phyloP scores from a whole-genome alignment of 2,113 vertebrate genomes.

The Todiramphus saurophagus region DNA sequence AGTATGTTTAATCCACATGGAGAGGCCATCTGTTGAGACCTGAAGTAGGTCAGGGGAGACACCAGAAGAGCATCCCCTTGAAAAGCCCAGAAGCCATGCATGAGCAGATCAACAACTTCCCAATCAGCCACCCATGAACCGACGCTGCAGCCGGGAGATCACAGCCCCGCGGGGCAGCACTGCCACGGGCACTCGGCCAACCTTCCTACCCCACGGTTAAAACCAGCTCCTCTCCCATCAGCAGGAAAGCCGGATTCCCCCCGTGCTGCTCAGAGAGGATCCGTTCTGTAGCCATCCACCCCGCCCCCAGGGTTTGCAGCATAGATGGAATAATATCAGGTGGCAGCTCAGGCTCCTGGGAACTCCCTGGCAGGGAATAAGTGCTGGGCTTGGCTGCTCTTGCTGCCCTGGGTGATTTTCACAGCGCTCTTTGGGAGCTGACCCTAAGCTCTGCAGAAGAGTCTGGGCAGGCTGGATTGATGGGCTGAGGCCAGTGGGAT shows the following conservation, averaged over 20 bases:
- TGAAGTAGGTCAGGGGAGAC: conserved; percentile 61
- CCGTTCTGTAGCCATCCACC: neutral
- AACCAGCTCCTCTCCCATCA: conserved; percentile 16
- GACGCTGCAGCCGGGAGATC: neutral
- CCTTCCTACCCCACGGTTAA: neutral
- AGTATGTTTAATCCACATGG: conserved; percentile 36
- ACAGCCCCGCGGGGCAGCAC: neutral
- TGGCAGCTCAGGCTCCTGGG: neutral
- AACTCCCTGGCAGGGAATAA: neutral
- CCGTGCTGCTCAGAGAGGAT: neutral
- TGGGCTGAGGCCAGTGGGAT: neutral
- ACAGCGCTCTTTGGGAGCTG: neutral
- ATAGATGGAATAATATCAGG: rapidly evolving
- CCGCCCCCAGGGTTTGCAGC: neutral
- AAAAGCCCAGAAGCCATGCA: neutral
- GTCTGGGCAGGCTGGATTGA: neutral
- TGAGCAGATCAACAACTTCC: conserved; percentile 8
- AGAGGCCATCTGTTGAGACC: conserved; percentile 53
- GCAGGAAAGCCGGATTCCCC: conserved; percentile 18
- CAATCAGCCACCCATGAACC: neutral
- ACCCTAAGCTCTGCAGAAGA: neutral
- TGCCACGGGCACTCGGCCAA: neutral
- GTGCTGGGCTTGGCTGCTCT: neutral
- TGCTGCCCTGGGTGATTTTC: neutral
- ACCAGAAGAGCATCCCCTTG: neutral